A percentile compares a stretch with the other conserved stretches of the same genome.
Evolutionary conservation across 2,888 invertebrate species (phyloP).

Genomic region (Lymantria dispar): DNA sequence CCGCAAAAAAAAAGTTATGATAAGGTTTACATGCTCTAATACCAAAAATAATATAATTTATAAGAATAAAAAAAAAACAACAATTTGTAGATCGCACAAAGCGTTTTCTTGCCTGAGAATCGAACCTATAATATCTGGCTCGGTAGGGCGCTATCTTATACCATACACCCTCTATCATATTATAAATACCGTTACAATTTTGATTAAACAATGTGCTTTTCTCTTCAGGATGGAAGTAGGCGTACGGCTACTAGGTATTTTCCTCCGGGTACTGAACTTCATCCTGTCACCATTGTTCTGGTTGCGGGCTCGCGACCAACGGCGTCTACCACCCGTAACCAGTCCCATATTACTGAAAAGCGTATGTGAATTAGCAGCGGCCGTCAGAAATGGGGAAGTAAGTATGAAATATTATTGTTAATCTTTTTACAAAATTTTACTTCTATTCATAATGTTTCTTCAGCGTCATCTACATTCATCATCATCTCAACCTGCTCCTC

Average conservation of each 20-base stretch:
- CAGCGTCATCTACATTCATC: no score
- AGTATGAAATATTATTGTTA: slow-evolving; percentile 19
- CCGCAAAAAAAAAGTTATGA: no score
- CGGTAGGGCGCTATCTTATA: not conserved
- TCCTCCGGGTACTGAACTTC: slow-evolving; percentile 61
- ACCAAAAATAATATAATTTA: no score
- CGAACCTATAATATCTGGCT: not conserved
- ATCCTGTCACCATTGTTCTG: slow-evolving; percentile 65
- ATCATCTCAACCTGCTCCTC: no score
- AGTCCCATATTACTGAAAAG: slow-evolving; percentile 79
- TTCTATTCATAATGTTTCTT: no score
- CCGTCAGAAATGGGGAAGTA: slow-evolving; percentile 83
- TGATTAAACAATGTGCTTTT: not conserved
- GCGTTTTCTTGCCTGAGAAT: no score
- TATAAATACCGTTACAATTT: not conserved
- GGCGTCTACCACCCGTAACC: slow-evolving; percentile 54
- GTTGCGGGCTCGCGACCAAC: slow-evolving; percentile 44
- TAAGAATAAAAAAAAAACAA: no score
- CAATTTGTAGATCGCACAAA: no score
- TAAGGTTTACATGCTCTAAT: no score
- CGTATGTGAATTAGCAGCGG: slow-evolving; percentile 81
- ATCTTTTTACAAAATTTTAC: no score
- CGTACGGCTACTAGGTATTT: slow-evolving; percentile 62
- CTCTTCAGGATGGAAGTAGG: slow-evolving; percentile 69
- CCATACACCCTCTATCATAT: not conserved